Conservation (phyloP, 2,797 vertebrate genomes). For the Pseudochaenichthys georgianus region DNA sequence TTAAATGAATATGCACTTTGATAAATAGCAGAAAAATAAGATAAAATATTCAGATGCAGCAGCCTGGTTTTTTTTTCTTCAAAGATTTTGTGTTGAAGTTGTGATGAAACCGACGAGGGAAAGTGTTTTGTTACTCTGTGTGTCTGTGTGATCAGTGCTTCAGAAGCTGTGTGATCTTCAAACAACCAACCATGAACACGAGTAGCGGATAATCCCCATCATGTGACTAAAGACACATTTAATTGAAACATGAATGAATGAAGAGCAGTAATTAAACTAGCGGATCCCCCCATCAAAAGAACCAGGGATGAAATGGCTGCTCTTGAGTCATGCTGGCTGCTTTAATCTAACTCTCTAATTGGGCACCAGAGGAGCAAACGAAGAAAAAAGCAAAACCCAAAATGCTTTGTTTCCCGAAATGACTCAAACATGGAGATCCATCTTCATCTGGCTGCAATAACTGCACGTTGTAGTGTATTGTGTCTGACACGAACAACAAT, state of each 20-base stretch:
- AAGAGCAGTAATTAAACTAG: conserved; percentile 72
- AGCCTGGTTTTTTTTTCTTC: conserved; percentile 7
- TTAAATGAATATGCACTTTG: conserved; percentile 37
- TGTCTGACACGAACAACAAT: conserved; percentile 69
- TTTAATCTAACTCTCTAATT: conserved; percentile 78
- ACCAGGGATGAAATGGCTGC: conserved; percentile 62
- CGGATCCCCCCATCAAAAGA: conserved; percentile 69
- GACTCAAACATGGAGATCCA: conserved; percentile 49
- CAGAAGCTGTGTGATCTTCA: conserved; percentile 70
- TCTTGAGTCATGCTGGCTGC: conserved; percentile 67
- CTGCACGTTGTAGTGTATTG: conserved; percentile 54
- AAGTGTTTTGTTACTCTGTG: conserved; percentile 49
- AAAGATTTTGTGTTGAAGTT: conserved; percentile 36
- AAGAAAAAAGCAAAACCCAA: conserved; percentile 17
- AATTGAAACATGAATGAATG: conserved; percentile 66
- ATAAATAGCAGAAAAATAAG: conserved; percentile 13
- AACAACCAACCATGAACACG: conserved; percentile 63
- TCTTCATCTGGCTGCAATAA: conserved; percentile 69
- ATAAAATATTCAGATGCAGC: background rate
- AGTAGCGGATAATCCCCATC: conserved; percentile 69
- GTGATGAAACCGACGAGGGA: conserved; percentile 34
- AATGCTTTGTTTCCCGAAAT: conserved; percentile 67
- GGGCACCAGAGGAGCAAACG: conserved; percentile 59
- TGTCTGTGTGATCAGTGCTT: conserved; percentile 59
- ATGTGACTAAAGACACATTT: conserved; percentile 71